A percentile compares a stretch with the other conserved stretches of the same genome.
phyloP scores from a whole-genome alignment of 1,140 invertebrate species.

The Zaprionus lachaisei region DNA sequence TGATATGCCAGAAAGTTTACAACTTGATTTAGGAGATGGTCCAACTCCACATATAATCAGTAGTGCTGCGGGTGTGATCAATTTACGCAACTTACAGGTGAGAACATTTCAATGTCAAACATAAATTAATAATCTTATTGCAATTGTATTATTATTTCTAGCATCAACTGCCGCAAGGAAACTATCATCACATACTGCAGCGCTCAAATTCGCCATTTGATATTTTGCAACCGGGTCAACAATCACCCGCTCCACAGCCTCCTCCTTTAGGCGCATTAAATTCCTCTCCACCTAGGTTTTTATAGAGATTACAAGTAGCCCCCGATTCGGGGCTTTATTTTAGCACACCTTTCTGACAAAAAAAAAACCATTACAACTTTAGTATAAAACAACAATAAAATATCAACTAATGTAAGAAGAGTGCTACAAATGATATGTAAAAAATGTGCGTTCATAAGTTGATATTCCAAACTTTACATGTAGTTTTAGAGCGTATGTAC shows the following conservation, averaged over 20 bases:
- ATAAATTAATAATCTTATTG: neutral
- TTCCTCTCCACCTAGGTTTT: slow-evolving; percentile 82
- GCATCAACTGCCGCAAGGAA: slow-evolving; percentile 76
- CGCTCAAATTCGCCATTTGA: slow-evolving; percentile 80
- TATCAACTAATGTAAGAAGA: slow-evolving; percentile 30
- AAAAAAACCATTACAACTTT: slow-evolving; percentile 34
- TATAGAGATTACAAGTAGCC: slow-evolving; percentile 83
- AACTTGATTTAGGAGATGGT: slow-evolving; percentile 92
- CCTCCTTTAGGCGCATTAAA: slow-evolving; percentile 77
- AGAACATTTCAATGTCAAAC: neutral
- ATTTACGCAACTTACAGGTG: slow-evolving; percentile 76
- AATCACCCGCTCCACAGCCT: slow-evolving; percentile 71
- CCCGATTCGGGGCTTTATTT: slow-evolving; percentile 79
- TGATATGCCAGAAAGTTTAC: slow-evolving; percentile 85
- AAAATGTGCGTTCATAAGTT: slow-evolving; percentile 19
- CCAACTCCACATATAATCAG: slow-evolving; percentile 86
- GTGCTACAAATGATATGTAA: slow-evolving; percentile 25
- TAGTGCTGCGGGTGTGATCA: slow-evolving; percentile 58
- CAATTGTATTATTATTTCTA: slow-evolving; percentile 16
- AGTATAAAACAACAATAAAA: neutral
- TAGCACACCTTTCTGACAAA: slow-evolving; percentile 81
- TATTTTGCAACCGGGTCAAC: slow-evolving; percentile 70
- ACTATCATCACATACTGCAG: slow-evolving; percentile 79
- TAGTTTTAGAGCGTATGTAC: slow-evolving; percentile 26
- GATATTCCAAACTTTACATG: slow-evolving; percentile 10